Base-by-base conservation (phyloP, 2,113 vertebrate genomes). In the Xiphophorus maculatus region DNA sequence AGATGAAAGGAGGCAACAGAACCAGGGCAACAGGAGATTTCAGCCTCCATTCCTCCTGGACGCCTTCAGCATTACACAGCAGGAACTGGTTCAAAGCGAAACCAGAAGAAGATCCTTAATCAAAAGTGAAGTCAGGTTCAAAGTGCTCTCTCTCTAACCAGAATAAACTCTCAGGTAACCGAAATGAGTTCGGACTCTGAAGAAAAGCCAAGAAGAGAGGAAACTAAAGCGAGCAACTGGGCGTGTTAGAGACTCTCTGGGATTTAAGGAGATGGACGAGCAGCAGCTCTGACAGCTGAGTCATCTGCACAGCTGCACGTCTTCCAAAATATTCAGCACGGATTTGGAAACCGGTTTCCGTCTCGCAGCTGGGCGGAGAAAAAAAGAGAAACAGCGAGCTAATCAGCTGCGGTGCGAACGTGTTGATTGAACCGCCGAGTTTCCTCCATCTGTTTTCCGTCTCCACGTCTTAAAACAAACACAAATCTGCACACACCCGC, bases 151-250 rank as follows among this genome's bases (percentile, higher is more conserved):
- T 64, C 80, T 88, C 72, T 48, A 7, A 79, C 60, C 74, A 82
- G 73, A 84, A 73, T 73, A 74, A 71, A 91, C 81, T 82, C 79
- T 83, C 71, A 61, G 80, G 76, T 44, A 60, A 79, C 44, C 75
- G 76, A 85, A 71, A 42, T 70, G 78, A 40, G 76, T 68, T 73
- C 35, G 88, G 89, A 89, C 90, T 91, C 87, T 88, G 90, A 90
- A 91, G 90, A 61, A 66, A 74, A 83, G 74, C 74, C 62, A 42
- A 48, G 33, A 51, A 60, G 79, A 10, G 73, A 27, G 77, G 58
- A 60, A 44, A 54, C 19, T 4, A 32, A 19, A 65, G 58, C 32
- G 9, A 22, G 76, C 33, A 67, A 65, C 75, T 65, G 64, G 76
- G 60, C 73, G 42, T 37, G 35, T 19, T 48, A 6, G 12, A 79